Conservation (phyloP, 2,113 vertebrate genomes). For the Pollachius pollachius region DNA sequence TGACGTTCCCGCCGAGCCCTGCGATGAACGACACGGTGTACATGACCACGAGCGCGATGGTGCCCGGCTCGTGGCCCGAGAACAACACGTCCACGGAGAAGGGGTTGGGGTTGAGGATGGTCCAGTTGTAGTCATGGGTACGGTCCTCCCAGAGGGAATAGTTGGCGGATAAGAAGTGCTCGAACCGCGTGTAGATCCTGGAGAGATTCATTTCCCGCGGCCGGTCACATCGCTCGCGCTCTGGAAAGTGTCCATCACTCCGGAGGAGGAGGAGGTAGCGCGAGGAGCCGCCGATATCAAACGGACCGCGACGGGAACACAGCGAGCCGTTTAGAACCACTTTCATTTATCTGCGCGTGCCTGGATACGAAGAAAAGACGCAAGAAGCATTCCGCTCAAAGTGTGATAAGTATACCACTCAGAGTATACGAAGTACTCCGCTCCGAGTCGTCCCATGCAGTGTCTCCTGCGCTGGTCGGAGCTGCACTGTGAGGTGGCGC, state of each 20-base stretch:
- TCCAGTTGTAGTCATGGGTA: slow-evolving; percentile 35
- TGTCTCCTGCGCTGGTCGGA: too few relatives aligned
- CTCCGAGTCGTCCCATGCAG: too few relatives aligned
- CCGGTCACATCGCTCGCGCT: slow-evolving; percentile 7
- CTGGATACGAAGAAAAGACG: not conserved
- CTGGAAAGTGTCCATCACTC: not conserved
- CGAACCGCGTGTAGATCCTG: slow-evolving; percentile 41
- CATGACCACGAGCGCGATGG: slow-evolving; percentile 61
- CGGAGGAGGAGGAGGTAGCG: not conserved
- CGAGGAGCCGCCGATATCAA: too few relatives aligned
- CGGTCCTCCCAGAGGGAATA: slow-evolving; percentile 35
- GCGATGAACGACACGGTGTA: slow-evolving; percentile 62
- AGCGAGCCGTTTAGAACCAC: not conserved
- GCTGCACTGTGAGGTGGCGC: too few relatives aligned
- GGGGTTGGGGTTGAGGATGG: slow-evolving; percentile 28
- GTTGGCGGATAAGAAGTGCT: slow-evolving; percentile 45
- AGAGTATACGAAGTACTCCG: too few relatives aligned
- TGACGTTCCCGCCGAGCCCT: slow-evolving; percentile 62
- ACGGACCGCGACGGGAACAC: too few relatives aligned
- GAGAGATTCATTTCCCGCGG: slow-evolving; percentile 54
- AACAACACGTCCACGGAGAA: slow-evolving; percentile 58
- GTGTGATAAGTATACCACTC: too few relatives aligned
- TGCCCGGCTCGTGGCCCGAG: slow-evolving; percentile 63
- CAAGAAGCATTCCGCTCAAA: too few relatives aligned
- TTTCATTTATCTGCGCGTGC: not conserved